phyloP scores from a whole-genome alignment of 2,113 vertebrate genomes.

The Egretta garzetta region DNA sequence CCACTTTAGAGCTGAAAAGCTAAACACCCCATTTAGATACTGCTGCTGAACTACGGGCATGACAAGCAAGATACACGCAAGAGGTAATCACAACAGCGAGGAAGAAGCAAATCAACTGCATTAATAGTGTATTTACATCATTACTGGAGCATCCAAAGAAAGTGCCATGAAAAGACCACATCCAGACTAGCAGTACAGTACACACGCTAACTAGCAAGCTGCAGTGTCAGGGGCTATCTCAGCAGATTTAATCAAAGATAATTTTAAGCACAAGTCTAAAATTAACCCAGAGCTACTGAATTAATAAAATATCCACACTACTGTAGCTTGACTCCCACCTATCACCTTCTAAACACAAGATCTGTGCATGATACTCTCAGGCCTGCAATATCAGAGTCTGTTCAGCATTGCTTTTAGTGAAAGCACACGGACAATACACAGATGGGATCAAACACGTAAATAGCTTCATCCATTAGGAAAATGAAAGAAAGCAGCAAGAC shows the following conservation, averaged over 20 bases:
- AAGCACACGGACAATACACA: neutral
- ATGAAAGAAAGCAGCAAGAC: neutral
- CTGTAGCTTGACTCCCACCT: neutral
- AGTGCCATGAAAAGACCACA: neutral
- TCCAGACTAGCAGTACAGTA: neutral
- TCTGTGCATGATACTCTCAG: neutral
- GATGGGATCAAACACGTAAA: neutral
- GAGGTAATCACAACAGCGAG: neutral
- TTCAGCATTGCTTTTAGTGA: neutral
- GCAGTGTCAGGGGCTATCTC: neutral
- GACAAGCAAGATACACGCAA: neutral
- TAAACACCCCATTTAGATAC: neutral
- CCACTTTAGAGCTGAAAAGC: neutral
- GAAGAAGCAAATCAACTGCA: neutral
- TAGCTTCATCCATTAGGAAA: neutral
- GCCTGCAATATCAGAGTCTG: neutral
- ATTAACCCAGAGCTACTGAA: neutral
- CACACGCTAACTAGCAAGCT: neutral
- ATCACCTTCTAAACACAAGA: neutral
- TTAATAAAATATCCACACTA: neutral
- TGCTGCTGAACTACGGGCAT: neutral
- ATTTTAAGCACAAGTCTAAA: neutral
- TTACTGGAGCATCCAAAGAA: neutral
- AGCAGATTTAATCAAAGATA: neutral
- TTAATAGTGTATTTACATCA: neutral